Base-by-base conservation (phyloP, 2,113 vertebrate species). In the Saimiri boliviensis region DNA sequence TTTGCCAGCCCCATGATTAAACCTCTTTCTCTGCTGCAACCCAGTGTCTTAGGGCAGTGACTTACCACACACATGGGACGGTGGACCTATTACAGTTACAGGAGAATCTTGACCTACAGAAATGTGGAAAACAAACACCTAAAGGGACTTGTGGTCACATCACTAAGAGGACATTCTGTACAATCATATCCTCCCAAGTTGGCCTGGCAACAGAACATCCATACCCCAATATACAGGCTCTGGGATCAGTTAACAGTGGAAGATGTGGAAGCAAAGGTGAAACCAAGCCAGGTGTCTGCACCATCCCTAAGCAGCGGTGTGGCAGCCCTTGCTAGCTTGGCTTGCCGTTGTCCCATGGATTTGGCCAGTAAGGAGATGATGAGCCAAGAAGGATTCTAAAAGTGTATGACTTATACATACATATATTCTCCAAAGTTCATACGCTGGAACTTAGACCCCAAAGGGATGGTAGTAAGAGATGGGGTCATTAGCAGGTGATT, bases 211-310 rank as follows among this genome's bases (percentile, higher is more conserved):
- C 6, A 10, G 56, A 49, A 21, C 10, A 0, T 58, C 6, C 1
- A 8, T 19, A 20, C 9, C 6, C 8, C 9, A 1, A 20, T 14
- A 8, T 6, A 63, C 20, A 76, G 49, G 27, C n/a, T 2, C 7
- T 4, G 17, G 6, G 35, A 14, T 13, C 73, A 3, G 1, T 54
- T 42, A 52, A 54, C 20, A 23, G 52, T 42, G 45, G 71, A 30
- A 9, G 30, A 10, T 25, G 7, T 5, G 8, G 11, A 32, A 63
- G 27, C 60, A 32, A 19, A 70, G 47, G n/a, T 14, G 25, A 49
- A 42, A 37, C 23, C 73, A 10, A 1, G 13, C 9, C 5, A 25
- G 0, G 2, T 0, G 14, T 45, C 60, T 30, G 60, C 60, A 30
- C 60, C 27, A 63, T 5, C 12, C 60, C 27, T 63, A 63, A 63